Base-by-base conservation (phyloP, 2,797 vertebrate species). In the Pangasius sanitwongsei region DNA sequence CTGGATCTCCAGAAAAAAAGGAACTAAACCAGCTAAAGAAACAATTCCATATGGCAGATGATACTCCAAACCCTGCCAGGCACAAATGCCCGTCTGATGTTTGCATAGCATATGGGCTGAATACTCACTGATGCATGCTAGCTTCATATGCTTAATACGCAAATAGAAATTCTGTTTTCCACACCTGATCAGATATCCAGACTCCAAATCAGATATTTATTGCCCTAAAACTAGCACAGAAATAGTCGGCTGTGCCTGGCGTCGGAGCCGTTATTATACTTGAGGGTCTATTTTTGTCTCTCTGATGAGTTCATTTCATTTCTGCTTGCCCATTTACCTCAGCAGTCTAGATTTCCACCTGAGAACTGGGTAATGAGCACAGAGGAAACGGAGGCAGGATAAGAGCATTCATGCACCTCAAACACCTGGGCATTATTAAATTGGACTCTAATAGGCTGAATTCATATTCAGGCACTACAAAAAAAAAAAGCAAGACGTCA, bases 341-440 rank as follows among this genome's bases (percentile, higher is more conserved):
- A 88, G 48, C 83, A 69, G 37, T 67, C 28, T 87, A 70, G 31
- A 88, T 81, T 87, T 81, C 70, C 57, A 67, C 83, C 87, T 37
- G 57, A 87, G 55, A 88, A 34, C 80, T 89, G 41, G 65, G 20
- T 87, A 86, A 86, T 55, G 69, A 91, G 55, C 84, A 84, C 70
- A 50, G 55, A 48, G 77, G 34, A 88, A 77, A 16, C 0, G 50
- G 28, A 63, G 61, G 85, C 41, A 75, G 88, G 15, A 63, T 34
- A 18, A 74, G 44, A 77, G 69, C 55, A 41, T 34, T 75, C 41
- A 41, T 3, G 6, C 78, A 44, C 78, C 34, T 87, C 59, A 74
- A 83, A 67, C 87, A 87, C 37, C 31, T 86, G 83, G 50, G 31
- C 28, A 86, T 48, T 55, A 83, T 78, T 81, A 59, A 50, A 83